A percentile compares a stretch with the other conserved stretches of the same genome.
Conservation (phyloP, 64 coral and sea anemone species). For the Montipora sp. region DNA sequence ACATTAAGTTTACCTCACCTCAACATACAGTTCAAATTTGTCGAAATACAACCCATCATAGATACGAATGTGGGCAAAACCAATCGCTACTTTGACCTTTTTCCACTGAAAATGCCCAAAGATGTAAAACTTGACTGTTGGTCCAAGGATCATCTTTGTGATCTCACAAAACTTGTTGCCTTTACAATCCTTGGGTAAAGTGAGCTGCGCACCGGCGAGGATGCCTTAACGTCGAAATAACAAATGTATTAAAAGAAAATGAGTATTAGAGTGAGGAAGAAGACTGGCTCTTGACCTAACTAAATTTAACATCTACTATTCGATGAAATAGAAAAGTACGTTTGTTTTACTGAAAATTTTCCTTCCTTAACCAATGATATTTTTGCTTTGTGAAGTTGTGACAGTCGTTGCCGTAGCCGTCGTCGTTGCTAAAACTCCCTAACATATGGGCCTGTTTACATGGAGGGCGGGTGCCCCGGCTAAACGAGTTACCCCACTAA, state of each 20-base stretch:
- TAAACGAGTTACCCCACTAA: too few relatives aligned
- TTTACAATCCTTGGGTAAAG: constrained; percentile 89
- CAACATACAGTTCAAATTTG: constrained; percentile 81
- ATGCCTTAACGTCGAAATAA: constrained; percentile 17
- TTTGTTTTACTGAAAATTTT: too few relatives aligned
- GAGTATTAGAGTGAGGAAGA: too few relatives aligned
- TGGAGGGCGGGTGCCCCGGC: too few relatives aligned
- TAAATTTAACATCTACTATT: too few relatives aligned
- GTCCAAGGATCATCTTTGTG: constrained; percentile 81
- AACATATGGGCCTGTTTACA: too few relatives aligned
- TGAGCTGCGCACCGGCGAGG: constrained; percentile 75
- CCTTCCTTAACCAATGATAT: too few relatives aligned
- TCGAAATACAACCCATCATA: constrained; percentile 79
- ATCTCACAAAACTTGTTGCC: constrained; percentile 86
- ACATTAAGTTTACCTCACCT: constrained; percentile 35
- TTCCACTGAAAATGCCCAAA: constrained; percentile 83
- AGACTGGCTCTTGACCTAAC: too few relatives aligned
- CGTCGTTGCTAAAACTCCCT: too few relatives aligned
- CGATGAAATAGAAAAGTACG: too few relatives aligned
- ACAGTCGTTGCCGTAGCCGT: too few relatives aligned
- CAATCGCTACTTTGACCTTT: constrained; percentile 68
- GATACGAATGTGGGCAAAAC: constrained; percentile 77
- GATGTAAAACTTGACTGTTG: constrained; percentile 75
- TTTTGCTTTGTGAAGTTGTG: too few relatives aligned
- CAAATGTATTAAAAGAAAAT: neutral